Percentiles rank a stretch among this genome's conserved stretches.
These are phyloP conservation scores for Austrofundulus limnaeus DNA, from an alignment of 2,113 vertebrate species.

Conservation along the genomic window DNA sequence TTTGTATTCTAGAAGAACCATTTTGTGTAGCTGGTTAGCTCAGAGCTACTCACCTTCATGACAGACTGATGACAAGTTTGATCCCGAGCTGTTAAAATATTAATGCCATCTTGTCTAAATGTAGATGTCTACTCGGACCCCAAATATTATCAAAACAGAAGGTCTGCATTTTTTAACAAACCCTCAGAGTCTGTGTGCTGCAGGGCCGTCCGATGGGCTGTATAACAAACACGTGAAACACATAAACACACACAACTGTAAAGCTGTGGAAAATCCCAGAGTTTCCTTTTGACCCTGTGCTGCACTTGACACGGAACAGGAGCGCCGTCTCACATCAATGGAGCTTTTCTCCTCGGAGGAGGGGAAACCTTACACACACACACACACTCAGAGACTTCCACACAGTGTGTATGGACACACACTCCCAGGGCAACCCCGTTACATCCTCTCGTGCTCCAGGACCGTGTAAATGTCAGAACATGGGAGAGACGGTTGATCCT, in stretches of 20 bases:
- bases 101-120: no score
- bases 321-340: conserved; percentile 72
- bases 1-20: no score
- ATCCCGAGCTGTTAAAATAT: no score
- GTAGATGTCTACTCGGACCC: no score
- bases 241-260: conserved; percentile 29
- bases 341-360: conserved; percentile 75
- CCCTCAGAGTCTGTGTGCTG: conserved; percentile 29
- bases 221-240: conserved; percentile 61
- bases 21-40: no score
- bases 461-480: conserved; percentile 76
- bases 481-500: conserved; percentile 76
- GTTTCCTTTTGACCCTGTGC: conserved; percentile 72
- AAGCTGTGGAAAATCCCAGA: conserved; percentile 70
- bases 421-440: conserved; percentile 63
- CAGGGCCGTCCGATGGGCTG: neutral
- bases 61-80: no score
- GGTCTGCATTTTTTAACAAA: neutral
- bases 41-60: no score
- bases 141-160: neutral
- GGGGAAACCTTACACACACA: conserved; percentile 64
- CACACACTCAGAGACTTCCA: neutral
- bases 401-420: conserved; percentile 31
- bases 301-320: conserved; percentile 65
- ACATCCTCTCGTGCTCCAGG: conserved; percentile 66